These are phyloP conservation scores for Eudyptes chrysolophus DNA, from an alignment of 2,113 vertebrate species.

Conservation along the genomic window DNA sequence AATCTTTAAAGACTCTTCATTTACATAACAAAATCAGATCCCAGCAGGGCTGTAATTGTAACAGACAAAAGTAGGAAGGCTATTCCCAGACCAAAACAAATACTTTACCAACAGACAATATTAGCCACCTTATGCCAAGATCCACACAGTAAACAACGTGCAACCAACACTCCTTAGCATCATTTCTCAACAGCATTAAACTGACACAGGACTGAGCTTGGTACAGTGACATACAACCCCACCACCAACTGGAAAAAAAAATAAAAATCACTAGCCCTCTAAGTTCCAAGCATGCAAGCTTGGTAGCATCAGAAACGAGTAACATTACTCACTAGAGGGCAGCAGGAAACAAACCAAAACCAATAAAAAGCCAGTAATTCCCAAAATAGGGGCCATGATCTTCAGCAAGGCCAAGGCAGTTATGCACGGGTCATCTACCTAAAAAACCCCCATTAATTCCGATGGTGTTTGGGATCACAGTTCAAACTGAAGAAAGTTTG, in stretches of 20 bases:
- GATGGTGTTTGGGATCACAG: neutral
- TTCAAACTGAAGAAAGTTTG: neutral
- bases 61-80: neutral
- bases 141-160: neutral
- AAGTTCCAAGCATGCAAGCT: neutral
- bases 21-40: neutral
- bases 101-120: neutral
- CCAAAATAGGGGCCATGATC: neutral
- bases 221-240: neutral
- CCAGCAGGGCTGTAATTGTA: neutral
- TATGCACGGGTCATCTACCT: neutral
- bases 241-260: neutral
- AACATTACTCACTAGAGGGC: constrained; percentile 59
- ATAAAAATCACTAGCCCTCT: neutral
- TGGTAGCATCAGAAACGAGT: neutral
- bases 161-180: neutral
- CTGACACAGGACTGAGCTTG: neutral
- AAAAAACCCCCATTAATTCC: neutral
- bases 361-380: neutral
- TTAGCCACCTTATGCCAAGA: neutral
- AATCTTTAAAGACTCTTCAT: neutral
- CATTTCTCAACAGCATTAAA: neutral
- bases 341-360: constrained; percentile 31
- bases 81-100: neutral
- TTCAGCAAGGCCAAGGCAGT: neutral